phyloP scores from a whole-genome alignment of 2,888 invertebrate genomes.

The Mellilla xanthometata region DNA sequence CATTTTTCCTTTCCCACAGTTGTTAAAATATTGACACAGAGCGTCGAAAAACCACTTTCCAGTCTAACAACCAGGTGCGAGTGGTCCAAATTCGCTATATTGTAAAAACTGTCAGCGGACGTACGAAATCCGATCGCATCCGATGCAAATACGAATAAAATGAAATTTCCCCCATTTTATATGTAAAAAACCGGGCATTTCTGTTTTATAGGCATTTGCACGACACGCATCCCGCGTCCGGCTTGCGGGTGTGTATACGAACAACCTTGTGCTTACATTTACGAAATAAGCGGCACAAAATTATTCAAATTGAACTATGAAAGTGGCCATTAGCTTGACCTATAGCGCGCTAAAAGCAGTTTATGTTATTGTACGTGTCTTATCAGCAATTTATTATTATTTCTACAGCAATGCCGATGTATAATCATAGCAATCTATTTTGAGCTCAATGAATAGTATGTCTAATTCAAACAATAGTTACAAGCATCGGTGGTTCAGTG shows the following conservation, averaged over 20 bases:
- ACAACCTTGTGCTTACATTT: slow-evolving; percentile 16
- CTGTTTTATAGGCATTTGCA: slow-evolving; percentile 30
- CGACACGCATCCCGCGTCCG: slow-evolving; percentile 15
- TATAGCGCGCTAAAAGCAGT: not conserved
- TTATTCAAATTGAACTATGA: slow-evolving; percentile 1
- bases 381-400: too few species aligned
- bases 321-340: not conserved
- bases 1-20: slow-evolving; percentile 8
- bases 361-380: not conserved
- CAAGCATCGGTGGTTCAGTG: slow-evolving; percentile 80
- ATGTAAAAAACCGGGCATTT: slow-evolving; percentile 32
- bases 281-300: slow-evolving; percentile 1
- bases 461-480: not conserved
- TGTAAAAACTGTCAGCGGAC: slow-evolving; percentile 39
- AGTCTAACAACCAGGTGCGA: slow-evolving; percentile 38
- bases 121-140: slow-evolving; percentile 46
- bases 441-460: not conserved
- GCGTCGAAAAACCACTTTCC: slow-evolving; percentile 36
- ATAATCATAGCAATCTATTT: too few species aligned
- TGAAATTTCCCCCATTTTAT: slow-evolving; percentile 34
- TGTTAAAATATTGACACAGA: slow-evolving; percentile 25
- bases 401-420: too few species aligned
- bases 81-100: slow-evolving; percentile 39
- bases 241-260: slow-evolving; percentile 9
- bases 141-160: slow-evolving; percentile 39